Evolutionary conservation across 2,888 invertebrate genomes (phyloP), one percentile per base, ranked within the genome.

Genomic region (Tinea trinotella): DNA sequence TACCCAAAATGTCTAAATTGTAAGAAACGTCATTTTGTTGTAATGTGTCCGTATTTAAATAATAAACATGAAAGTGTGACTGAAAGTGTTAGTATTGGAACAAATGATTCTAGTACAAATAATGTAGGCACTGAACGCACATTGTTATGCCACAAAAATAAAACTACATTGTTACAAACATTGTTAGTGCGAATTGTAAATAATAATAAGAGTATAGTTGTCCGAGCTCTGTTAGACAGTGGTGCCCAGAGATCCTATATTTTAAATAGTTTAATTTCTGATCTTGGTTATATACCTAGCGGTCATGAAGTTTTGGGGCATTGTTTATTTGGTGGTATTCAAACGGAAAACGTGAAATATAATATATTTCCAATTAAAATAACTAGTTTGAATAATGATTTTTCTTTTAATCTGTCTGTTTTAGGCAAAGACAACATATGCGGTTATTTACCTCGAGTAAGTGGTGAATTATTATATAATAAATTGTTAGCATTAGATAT

Each of bases 211-310:
- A 20, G n/a, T 2, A 6, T 49, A 12, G 12, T n/a, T n/a, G 22
- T 22, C n/a, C 19, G 49, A n/a, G 49, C 49, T 19, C 13, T 49
- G n/a, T 20, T 49, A 2, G 49, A 49, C 20, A 49, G 22, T 13
- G 49, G 49, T 20, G 49, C 49, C 18, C 49, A 49, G 20, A 19
- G 22, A n/a, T 49, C 49, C 5, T 49, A 49, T 22, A 49, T 49
- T 46, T 17, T 17, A 18, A 13, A 18, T 5, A 10, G 10, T 3
- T 46, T 46, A 17, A 10, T 17, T 6, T 17, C 15, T 17, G 4
- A 17, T 3, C 15, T 46, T 13, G 10, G 10, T 10, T 5, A 13
- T 5, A 18, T 4, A 17, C 15, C 46, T 46, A 10, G 3, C 15
- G 46, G 18, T 18, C 6, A 46, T 10, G 46, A 46, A 18, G 18